A percentile compares a stretch with the other conserved stretches of the same genome.
These are phyloP conservation scores for Rhinogobio ventralis DNA, from an alignment of 2,797 vertebrate genomes.

Conservation along the genomic window DNA sequence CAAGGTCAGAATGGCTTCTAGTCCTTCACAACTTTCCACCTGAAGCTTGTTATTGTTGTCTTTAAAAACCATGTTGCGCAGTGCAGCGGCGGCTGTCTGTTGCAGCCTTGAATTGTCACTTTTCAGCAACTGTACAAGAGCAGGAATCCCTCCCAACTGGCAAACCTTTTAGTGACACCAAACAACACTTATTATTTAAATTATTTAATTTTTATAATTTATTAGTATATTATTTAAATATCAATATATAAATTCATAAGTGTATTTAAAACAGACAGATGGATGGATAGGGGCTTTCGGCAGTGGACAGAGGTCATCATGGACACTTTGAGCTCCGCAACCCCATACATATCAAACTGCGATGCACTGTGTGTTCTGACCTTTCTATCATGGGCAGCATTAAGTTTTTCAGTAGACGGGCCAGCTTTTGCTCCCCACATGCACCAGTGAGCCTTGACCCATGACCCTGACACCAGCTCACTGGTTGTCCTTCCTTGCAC, in stretches of 20 bases:
- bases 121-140: constrained; percentile 82
- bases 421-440: not conserved
- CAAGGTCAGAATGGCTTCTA: constrained; percentile 82
- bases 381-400: no score
- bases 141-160: constrained; percentile 81
- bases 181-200: not conserved
- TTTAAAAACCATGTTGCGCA: constrained; percentile 91
- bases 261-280: not conserved
- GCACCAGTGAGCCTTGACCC: not conserved
- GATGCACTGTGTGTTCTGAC: not conserved
- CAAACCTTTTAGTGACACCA: constrained; percentile 76
- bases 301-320: not conserved
- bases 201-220: not conserved
- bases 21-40: constrained; percentile 82
- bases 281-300: not conserved
- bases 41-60: constrained; percentile 83
- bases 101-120: constrained; percentile 79
- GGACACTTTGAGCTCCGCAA: no score
- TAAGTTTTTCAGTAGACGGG: not conserved
- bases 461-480: not conserved
- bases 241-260: not conserved
- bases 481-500: not conserved
- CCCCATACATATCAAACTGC: no score
- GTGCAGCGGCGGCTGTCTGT: constrained; percentile 83
- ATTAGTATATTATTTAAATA: not conserved